phyloP scores from a whole-genome alignment of 2,888 invertebrate species.

The Monochamus alternatus region DNA sequence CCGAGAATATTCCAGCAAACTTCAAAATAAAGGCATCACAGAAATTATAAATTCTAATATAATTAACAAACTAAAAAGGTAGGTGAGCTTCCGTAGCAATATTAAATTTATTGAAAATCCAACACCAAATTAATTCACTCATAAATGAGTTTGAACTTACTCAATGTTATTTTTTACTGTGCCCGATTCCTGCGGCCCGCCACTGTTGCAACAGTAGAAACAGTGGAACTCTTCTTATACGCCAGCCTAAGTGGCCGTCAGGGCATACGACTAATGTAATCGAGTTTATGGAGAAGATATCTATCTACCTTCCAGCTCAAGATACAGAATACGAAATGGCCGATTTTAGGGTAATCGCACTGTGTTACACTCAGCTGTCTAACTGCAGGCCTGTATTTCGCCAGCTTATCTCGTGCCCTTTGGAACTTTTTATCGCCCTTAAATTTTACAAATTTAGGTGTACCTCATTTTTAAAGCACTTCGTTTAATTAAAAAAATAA shows the following conservation, averaged over 20 bases:
- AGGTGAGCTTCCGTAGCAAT: too few relatives aligned
- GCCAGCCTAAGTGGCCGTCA: slow-evolving; percentile 57
- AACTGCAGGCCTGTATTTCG: slow-evolving; percentile 54
- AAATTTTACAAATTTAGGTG: slow-evolving; percentile 32
- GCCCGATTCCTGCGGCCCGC: too few relatives aligned
- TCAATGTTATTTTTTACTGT: too few relatives aligned
- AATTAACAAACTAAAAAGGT: too few relatives aligned
- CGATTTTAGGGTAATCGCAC: slow-evolving; percentile 57
- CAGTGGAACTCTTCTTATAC: slow-evolving; percentile 42
- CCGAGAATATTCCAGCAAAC: too few relatives aligned
- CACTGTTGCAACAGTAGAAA: slow-evolving; percentile 20
- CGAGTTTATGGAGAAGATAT: slow-evolving; percentile 59
- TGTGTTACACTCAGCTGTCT: slow-evolving; percentile 53
- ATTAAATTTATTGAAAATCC: too few relatives aligned
- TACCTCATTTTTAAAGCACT: slow-evolving; percentile 4
- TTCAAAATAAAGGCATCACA: too few relatives aligned
- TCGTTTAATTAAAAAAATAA: slow-evolving; percentile 12
- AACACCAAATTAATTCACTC: too few relatives aligned
- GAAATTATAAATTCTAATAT: too few relatives aligned
- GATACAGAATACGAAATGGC: slow-evolving; percentile 57
- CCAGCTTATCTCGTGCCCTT: slow-evolving; percentile 49
- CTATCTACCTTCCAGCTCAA: slow-evolving; percentile 56
- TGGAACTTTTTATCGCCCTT: slow-evolving; percentile 48
- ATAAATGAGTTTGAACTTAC: too few relatives aligned
- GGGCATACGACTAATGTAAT: slow-evolving; percentile 57